Percentiles rank a stretch among this genome's conserved stretches.
Conservation (phyloP, 2,113 vertebrate species). For the human (Homo sapiens) region DNA sequence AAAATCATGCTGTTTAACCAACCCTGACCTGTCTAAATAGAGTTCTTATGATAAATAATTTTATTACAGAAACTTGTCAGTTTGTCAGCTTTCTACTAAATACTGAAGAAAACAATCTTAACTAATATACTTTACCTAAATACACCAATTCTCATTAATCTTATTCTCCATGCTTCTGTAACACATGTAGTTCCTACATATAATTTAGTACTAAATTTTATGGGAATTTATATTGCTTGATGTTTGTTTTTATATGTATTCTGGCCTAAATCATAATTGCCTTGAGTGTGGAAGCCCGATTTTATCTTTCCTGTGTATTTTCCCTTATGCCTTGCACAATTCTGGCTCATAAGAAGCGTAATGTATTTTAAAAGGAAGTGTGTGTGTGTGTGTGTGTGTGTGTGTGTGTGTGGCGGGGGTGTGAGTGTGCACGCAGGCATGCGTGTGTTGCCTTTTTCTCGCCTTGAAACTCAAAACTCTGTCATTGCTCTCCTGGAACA, state of each 20-base stretch:
- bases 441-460: neutral
- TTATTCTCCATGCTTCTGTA: neutral
- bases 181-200: neutral
- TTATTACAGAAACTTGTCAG: neutral
- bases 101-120: neutral
- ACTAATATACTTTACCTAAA: neutral
- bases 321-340: neutral
- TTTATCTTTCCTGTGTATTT: neutral
- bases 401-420: no score
- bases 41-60: neutral
- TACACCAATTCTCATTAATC: neutral
- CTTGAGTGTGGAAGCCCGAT: neutral
- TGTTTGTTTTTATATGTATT: neutral
- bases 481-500: neutral
- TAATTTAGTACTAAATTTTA: neutral
- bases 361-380: no score
- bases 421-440: no score
- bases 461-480: neutral
- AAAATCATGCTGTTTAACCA: neutral
- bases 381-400: neutral
- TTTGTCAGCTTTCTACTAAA: neutral
- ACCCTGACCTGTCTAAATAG: neutral
- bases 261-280: neutral
- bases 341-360: neutral
- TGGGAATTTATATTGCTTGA: neutral